phyloP scores from a whole-genome alignment of 1,140 invertebrate genomes.

The Bombus superbus region DNA sequence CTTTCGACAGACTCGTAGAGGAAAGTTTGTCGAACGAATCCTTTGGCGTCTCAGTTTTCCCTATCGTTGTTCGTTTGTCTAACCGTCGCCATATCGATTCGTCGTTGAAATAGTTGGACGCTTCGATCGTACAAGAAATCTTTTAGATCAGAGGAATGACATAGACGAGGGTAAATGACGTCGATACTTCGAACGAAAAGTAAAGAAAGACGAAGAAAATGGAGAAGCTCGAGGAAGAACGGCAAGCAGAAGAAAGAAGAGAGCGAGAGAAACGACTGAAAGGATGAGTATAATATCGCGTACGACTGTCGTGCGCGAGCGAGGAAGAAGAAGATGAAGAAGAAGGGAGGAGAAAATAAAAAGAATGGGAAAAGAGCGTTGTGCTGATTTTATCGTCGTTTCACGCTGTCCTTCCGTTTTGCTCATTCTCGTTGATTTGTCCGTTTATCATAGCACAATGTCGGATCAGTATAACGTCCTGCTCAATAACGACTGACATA shows the following conservation, averaged over 20 bases:
- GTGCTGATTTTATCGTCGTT: conserved; percentile 9
- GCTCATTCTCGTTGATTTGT: conserved; percentile 30
- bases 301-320: too few relatives aligned
- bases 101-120: conserved; percentile 8
- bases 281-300: background rate
- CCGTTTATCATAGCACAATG: conserved; percentile 39
- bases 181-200: background rate
- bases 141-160: background rate
- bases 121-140: background rate
- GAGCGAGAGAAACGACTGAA: background rate
- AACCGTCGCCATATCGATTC: background rate
- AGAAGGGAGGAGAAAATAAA: background rate
- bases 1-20: background rate
- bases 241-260: too few relatives aligned
- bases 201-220: too few relatives aligned
- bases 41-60: background rate
- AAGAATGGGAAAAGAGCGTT: background rate
- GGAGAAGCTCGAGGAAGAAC: background rate
- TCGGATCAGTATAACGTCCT: conserved; percentile 56
- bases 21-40: background rate
- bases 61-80: background rate
- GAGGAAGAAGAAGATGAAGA: too few relatives aligned
- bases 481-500: conserved; percentile 55
- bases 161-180: background rate
- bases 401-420: conserved; percentile 1